These are phyloP conservation scores for Melanerpes aurifrons DNA, from an alignment of 2,113 vertebrate species.

Conservation along the genomic window DNA sequence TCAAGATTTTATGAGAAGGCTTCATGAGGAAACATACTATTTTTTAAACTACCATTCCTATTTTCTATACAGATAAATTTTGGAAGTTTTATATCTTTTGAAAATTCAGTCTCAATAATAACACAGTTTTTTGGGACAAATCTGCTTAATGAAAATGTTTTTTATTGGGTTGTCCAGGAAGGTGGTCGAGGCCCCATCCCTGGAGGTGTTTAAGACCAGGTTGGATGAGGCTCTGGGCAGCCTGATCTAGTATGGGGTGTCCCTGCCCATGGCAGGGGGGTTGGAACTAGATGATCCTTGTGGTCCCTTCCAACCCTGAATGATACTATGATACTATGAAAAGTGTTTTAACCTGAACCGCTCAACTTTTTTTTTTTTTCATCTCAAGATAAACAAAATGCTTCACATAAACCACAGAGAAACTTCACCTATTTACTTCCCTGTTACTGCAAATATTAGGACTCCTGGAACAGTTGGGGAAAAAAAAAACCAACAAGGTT, in stretches of 20 bases:
- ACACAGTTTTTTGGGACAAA: not conserved
- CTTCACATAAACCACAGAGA: not conserved
- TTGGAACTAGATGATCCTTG: too few relatives aligned
- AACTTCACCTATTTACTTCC: not conserved
- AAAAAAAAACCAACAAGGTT: not conserved
- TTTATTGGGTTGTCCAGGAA: not conserved
- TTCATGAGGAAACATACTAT: not conserved
- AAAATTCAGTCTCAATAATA: not conserved
- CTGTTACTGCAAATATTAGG: not conserved
- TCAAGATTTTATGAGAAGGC: not conserved
- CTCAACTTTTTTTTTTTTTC: not conserved
- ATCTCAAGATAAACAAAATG: not conserved
- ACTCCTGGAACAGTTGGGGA: not conserved
- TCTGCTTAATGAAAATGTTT: not conserved
- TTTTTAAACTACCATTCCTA: not conserved
- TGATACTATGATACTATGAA: too few relatives aligned
- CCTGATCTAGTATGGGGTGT: too few relatives aligned
- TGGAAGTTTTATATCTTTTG: not conserved
- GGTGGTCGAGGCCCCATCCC: too few relatives aligned
- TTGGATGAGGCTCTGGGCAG: too few relatives aligned
- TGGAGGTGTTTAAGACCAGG: too few relatives aligned
- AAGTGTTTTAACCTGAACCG: not conserved
- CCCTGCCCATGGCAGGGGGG: too few relatives aligned
- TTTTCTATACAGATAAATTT: not conserved
- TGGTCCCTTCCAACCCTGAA: too few relatives aligned